Percentiles rank a stretch among this genome's conserved stretches.
phyloP scores from a whole-genome alignment of 2,113 vertebrate species.

The Bubalus kerabau region DNA sequence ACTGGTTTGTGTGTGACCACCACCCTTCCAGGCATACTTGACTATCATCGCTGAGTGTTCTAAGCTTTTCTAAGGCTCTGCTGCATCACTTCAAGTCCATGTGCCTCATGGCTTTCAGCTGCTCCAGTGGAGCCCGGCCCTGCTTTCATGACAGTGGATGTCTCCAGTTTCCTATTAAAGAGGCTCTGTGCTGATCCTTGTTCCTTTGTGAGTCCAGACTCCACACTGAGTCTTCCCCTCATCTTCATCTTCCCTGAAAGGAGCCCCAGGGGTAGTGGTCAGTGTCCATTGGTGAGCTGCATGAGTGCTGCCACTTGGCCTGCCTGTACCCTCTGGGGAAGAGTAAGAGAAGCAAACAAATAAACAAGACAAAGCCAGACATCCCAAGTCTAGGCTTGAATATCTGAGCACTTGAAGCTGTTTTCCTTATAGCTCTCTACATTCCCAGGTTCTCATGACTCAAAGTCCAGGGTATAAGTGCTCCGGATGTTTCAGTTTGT shows the following conservation, averaged over 20 bases:
- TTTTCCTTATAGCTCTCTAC: not conserved
- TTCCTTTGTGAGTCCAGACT: not conserved
- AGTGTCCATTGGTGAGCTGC: not conserved
- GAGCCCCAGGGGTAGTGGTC: not conserved
- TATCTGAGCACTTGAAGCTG: not conserved
- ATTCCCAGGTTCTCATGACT: not conserved
- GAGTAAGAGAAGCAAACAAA: not conserved
- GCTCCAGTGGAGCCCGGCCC: not conserved
- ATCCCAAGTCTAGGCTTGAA: not conserved
- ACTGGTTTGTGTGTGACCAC: not conserved
- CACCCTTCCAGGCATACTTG: not conserved
- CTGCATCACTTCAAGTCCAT: not conserved
- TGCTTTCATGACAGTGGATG: not conserved
- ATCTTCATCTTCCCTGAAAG: not conserved
- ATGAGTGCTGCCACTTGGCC: not conserved
- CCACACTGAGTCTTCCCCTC: not conserved
- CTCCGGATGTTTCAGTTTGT: not conserved
- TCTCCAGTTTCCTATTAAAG: not conserved
- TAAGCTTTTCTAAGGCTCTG: not conserved
- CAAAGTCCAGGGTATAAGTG: not conserved
- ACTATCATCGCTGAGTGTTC: not conserved
- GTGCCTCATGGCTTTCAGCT: not conserved
- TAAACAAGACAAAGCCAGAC: not conserved
- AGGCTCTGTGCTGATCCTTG: not conserved
- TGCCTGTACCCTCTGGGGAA: not conserved